phyloP scores from a whole-genome alignment of 53 echinoderm and acorn worm species.

The Apostichopus leukothele region DNA sequence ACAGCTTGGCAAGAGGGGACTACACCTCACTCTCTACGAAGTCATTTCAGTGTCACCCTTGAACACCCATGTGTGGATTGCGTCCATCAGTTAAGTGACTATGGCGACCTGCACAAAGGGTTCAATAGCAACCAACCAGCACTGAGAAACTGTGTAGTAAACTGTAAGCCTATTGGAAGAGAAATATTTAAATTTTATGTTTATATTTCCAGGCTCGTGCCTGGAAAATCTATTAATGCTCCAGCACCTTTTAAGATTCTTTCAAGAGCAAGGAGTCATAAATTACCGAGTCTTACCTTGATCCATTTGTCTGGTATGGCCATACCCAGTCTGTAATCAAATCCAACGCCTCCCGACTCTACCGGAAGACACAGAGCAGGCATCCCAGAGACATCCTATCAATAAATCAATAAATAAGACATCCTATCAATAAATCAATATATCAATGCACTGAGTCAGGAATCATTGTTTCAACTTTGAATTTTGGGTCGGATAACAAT shows the following conservation, averaged over 20 bases:
- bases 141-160: slow-evolving; percentile 26
- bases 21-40: slow-evolving; percentile 41
- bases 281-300: slow-evolving; percentile 59
- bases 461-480: too few relatives aligned
- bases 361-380: slow-evolving; percentile 89
- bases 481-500: too few relatives aligned
- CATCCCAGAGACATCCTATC: slow-evolving; percentile 97
- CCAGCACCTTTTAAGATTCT: neutral
- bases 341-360: slow-evolving; percentile 80
- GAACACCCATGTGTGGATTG: slow-evolving; percentile 67
- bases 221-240: neutral
- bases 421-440: too few relatives aligned
- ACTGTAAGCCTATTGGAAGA: slow-evolving; percentile 19
- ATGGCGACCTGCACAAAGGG: slow-evolving; percentile 83
- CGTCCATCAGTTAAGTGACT: slow-evolving; percentile 83
- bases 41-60: slow-evolving; percentile 29
- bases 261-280: neutral
- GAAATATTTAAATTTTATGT: slow-evolving; percentile 36
- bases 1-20: slow-evolving; percentile 6
- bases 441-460: too few relatives aligned
- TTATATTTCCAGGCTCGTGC: neutral
- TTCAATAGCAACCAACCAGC: slow-evolving; percentile 58
- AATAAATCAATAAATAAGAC: too few relatives aligned
- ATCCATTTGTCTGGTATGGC: slow-evolving; percentile 98
- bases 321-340: slow-evolving; percentile 94